phyloP scores from a whole-genome alignment of 2,888 invertebrate genomes.

The Dicranocentrus wangi region DNA sequence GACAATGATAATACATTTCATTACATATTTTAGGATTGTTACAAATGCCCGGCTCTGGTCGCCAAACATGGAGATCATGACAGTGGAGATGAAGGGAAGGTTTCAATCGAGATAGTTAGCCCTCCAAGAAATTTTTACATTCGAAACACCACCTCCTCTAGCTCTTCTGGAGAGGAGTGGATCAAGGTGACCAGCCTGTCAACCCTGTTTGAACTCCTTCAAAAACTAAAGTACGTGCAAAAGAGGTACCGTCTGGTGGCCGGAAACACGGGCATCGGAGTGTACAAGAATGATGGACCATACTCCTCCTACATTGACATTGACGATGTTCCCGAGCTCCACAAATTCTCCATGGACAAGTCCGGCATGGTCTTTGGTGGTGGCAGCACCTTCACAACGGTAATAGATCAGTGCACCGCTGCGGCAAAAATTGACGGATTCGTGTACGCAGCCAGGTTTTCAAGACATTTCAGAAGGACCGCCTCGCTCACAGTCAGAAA shows the following conservation, averaged over 20 bases:
- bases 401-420: constrained; percentile 75
- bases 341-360: constrained; percentile 73
- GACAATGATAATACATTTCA: too few relatives aligned
- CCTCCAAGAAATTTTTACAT: constrained; percentile 12
- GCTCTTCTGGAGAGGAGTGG: constrained; percentile 63
- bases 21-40: too few relatives aligned
- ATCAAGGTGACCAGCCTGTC: constrained; percentile 61
- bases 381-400: constrained; percentile 78
- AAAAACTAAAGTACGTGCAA: constrained; percentile 37
- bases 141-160: neutral
- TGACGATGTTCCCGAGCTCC: constrained; percentile 79
- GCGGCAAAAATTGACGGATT: constrained; percentile 76
- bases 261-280: constrained; percentile 83
- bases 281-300: constrained; percentile 76
- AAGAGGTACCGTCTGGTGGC: constrained; percentile 80
- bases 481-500: constrained; percentile 84
- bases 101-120: too few relatives aligned
- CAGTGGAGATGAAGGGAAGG: too few relatives aligned
- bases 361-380: constrained; percentile 78
- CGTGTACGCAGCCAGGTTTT: constrained; percentile 78
- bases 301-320: constrained; percentile 81
- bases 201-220: constrained; percentile 45
- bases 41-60: too few relatives aligned
- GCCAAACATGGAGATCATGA: too few relatives aligned
- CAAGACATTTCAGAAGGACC: constrained; percentile 81